Evolutionary conservation across 2,113 vertebrate species (phyloP), one percentile per base, ranked within the genome.

Genomic region (Catharus bicknelli): DNA sequence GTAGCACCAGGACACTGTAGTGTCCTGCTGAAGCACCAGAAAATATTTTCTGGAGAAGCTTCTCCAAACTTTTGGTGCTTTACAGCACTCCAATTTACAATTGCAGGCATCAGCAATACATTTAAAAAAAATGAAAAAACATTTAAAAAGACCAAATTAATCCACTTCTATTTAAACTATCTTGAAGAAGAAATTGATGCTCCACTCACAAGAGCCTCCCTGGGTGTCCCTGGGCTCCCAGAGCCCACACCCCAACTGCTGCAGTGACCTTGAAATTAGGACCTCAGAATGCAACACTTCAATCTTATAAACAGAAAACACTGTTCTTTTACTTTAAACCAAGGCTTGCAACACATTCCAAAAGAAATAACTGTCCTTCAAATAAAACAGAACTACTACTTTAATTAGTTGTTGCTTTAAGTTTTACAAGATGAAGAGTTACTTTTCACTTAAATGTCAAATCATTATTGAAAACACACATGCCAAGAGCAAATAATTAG

Each of bases 351-450:
- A 57, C 29, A 40, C 26, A 32, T 61, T 87, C 69, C 69, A 62
- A 47, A 82, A 77, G 36, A 72, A 96, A 53, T 43, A 92, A 62
- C 13, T 25, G 54, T 32, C 91, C 79, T 81, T 90, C 80, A 85
- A 69, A 84, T 64, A 29, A 36, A 91, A 47, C 15, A 64, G 34
- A 67, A 73, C 38, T 48, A 51, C 66, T 47, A 54, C 43, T 73
- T 85, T 81, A 40, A 48, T 16, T 62, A 81, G 58, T 59, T 89
- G 81, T 54, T 83, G 47, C 21, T 68, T 51, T 14, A 43, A 78
- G 53, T 66, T 91, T 87, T 74, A 88, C 22, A 77, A 85, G 92
- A 94, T 73, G 75, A 88, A 96, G 16, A 87, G n/a, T 32, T 43
- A 18, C 64, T 78, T 42, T 26, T 86, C 82, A 93, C 69, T 86